Evolutionary conservation across 2,797 vertebrate species (phyloP), one percentile per base, ranked within the genome.

Genomic region (Sibirionetta formosa): DNA sequence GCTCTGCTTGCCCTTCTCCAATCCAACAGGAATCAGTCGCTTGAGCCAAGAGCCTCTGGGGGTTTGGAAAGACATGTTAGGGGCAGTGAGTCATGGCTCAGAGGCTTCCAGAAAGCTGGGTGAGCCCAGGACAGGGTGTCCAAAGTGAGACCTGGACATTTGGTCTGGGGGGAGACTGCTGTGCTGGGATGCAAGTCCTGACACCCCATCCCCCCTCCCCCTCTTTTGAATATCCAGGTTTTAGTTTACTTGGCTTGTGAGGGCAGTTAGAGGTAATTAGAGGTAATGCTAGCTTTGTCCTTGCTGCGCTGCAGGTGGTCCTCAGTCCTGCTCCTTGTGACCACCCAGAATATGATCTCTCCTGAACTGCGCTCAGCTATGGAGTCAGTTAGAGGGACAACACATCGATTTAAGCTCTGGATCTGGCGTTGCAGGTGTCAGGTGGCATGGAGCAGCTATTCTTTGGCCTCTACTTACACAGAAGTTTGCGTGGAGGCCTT

Each of bases 41-140:
- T 93, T 76, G 22, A 87, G 71, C 93, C 44, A 64, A 58, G 36
- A 79, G 63, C 29, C 36, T 88, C 40, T 87, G 64, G 48, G 48
- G 9, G 29, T 71, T 88, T 90, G 83, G 63, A 82, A 65, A 38
- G 70, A 9, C 4, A 0, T 36, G 31, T 56, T 40, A 65, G 73
- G 69, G 54, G 10, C 51, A 60, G 26, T 27, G 40, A 82, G 19
- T 64, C 51, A 51, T 1, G 1, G 56, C 42, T 58, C 11, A 0
- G 90, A 51, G 42, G 42, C 26, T 93, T 87, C 71, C 63, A 80
- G 64, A 51, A 38, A 35, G 19, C 38, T 82, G 85, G 29, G 2
- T 80, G 80, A 83, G 15, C 80, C 80, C 14, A 68, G 63, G 58
- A 42, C 1, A 3, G 29, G 5, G 2, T 3, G 2, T 13, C 58